A percentile compares a stretch with the other conserved stretches of the same genome.
Evolutionary conservation across 2,888 invertebrate genomes (phyloP).

Genomic region (Mimachlamys varia): DNA sequence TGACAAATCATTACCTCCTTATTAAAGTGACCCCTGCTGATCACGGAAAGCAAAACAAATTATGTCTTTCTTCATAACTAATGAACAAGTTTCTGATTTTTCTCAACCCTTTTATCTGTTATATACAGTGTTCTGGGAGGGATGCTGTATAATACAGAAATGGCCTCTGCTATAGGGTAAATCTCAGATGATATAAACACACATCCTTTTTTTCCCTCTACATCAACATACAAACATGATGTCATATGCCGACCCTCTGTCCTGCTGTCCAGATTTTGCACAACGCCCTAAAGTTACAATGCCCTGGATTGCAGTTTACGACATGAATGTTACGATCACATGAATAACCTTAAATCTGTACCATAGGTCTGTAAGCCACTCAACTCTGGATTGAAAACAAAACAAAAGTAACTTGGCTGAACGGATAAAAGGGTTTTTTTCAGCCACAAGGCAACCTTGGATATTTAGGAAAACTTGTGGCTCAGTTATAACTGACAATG

Average conservation of each 20-base stretch:
- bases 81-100: no score
- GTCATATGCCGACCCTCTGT: background rate
- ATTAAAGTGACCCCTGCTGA: background rate
- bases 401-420: background rate
- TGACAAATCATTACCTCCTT: background rate
- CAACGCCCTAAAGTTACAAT: background rate
- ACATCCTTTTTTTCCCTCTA: no score
- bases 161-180: no score
- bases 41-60: background rate
- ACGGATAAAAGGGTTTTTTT: background rate
- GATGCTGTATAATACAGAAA: background rate
- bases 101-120: background rate
- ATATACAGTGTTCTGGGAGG: background rate
- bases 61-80: background rate
- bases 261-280: background rate
- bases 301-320: background rate
- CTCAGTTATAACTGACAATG: background rate
- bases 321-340: background rate
- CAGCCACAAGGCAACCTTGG: background rate
- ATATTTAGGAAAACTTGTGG: background rate
- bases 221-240: background rate
- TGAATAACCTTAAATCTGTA: background rate
- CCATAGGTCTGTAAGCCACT: background rate
- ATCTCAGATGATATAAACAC: no score
- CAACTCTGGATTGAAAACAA: background rate